phyloP scores from a whole-genome alignment of 2,888 invertebrate species.

The Seira sanloemensis region DNA sequence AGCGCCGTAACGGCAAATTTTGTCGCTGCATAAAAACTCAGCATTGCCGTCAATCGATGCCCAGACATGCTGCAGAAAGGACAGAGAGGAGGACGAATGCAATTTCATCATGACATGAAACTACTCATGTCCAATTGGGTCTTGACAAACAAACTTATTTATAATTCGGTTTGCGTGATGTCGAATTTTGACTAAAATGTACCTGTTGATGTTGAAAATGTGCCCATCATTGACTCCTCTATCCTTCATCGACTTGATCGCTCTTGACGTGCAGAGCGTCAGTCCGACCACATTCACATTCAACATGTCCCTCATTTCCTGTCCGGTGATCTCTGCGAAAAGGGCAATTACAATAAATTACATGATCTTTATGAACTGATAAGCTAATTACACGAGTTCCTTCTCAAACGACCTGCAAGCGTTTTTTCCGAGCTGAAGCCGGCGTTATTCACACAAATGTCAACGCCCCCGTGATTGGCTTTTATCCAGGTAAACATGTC shows the following conservation, averaged over 20 bases:
- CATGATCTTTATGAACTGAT: neutral
- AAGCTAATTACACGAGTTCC: neutral
- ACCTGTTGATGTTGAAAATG: slow-evolving; percentile 66
- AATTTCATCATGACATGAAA: neutral
- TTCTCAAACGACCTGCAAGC: slow-evolving; percentile 43
- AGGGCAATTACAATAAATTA: neutral
- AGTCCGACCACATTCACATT: slow-evolving; percentile 64
- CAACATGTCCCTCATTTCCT: slow-evolving; percentile 65
- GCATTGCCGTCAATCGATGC: slow-evolving; percentile 73
- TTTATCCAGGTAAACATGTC: slow-evolving; percentile 68
- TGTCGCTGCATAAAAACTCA: slow-evolving; percentile 78
- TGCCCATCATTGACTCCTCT: slow-evolving; percentile 64
- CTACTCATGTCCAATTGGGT: too few species aligned
- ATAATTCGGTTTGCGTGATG: neutral
- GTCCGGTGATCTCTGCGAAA: slow-evolving; percentile 50
- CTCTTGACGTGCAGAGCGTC: slow-evolving; percentile 41
- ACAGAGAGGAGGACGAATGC: neutral
- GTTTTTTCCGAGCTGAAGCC: slow-evolving; percentile 43
- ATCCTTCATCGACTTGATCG: slow-evolving; percentile 59
- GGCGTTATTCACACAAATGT: slow-evolving; percentile 70
- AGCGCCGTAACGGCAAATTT: slow-evolving; percentile 80
- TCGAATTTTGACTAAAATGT: neutral
- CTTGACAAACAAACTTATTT: neutral
- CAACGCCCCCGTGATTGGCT: slow-evolving; percentile 59
- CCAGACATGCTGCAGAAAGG: slow-evolving; percentile 74